These are phyloP conservation scores for Chaenodraco wilsoni DNA, from an alignment of 2,797 vertebrate species.

Conservation along the genomic window DNA sequence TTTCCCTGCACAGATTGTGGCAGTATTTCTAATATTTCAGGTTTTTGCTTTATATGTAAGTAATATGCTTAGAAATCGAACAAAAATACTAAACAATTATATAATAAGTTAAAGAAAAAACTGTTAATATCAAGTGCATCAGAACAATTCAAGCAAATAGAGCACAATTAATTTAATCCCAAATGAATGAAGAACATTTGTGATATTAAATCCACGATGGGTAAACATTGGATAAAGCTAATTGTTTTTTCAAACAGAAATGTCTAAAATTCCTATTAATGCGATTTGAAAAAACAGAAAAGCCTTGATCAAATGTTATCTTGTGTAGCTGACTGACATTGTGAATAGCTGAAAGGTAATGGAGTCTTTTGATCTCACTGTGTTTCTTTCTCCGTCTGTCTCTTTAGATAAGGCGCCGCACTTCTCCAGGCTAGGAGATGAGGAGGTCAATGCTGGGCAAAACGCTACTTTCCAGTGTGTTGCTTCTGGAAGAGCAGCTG, in stretches of 20 bases:
- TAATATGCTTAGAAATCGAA: no score
- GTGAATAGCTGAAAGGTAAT: constrained; percentile 56
- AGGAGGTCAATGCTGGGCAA: constrained; percentile 97
- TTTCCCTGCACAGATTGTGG: no score
- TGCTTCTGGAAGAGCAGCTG: constrained; percentile 89
- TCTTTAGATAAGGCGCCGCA: constrained; percentile 93
- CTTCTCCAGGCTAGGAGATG: constrained; percentile 94
- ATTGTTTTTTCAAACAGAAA: constrained; percentile 11
- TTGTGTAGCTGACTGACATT: constrained; percentile 33
- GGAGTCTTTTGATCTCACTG: constrained; percentile 45
- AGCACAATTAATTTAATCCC: background rate
- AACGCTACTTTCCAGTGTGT: constrained; percentile 97
- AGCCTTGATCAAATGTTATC: constrained; percentile 16
- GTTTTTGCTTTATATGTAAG: no score
- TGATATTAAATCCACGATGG: constrained; percentile 21
- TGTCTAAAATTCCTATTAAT: constrained; percentile 22
- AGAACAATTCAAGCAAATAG: background rate
- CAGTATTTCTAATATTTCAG: no score
- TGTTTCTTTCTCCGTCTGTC: constrained; percentile 36
- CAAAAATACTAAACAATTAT: no score
- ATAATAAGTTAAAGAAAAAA: no score
- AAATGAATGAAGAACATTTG: background rate
- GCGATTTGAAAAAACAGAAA: background rate
- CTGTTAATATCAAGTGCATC: no score
- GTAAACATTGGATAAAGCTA: constrained; percentile 1